These are phyloP conservation scores for Xyrauchen texanus DNA, from an alignment of 2,113 vertebrate species.

Conservation along the genomic window DNA sequence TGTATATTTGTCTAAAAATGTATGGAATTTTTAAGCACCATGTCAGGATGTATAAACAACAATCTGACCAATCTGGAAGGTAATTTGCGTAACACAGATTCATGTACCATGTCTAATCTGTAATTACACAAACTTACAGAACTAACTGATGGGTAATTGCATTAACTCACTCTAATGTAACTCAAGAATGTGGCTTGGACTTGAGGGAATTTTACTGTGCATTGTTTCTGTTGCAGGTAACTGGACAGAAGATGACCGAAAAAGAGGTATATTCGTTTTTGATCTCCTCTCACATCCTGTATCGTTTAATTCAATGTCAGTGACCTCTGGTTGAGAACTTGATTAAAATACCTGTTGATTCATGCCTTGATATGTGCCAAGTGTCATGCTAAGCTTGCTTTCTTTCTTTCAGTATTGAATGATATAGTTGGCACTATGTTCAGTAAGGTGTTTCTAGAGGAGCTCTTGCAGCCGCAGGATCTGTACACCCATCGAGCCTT, in stretches of 20 bases:
- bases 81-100: no score
- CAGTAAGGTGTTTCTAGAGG: conserved; percentile 87
- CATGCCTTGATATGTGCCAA: not conserved
- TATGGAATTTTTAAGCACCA: no score
- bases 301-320: not conserved
- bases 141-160: no score
- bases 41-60: no score
- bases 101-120: no score
- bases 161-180: no score
- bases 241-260: conserved; percentile 93
- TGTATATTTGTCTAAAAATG: no score
- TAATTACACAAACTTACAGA: no score
- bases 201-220: not conserved
- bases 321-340: not conserved
- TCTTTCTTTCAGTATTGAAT: conserved; percentile 67
- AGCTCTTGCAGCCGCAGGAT: conserved; percentile 89
- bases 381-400: no score
- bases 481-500: conserved; percentile 88
- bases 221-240: conserved; percentile 74
- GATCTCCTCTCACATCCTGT: not conserved
- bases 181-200: no score
- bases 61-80: no score
- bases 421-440: conserved; percentile 92
- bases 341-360: not conserved
- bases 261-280: conserved; percentile 80